A percentile compares a stretch with the other conserved stretches of the same genome.
phyloP scores from a whole-genome alignment of 2,797 vertebrate species.

The Crenichthys baileyi region DNA sequence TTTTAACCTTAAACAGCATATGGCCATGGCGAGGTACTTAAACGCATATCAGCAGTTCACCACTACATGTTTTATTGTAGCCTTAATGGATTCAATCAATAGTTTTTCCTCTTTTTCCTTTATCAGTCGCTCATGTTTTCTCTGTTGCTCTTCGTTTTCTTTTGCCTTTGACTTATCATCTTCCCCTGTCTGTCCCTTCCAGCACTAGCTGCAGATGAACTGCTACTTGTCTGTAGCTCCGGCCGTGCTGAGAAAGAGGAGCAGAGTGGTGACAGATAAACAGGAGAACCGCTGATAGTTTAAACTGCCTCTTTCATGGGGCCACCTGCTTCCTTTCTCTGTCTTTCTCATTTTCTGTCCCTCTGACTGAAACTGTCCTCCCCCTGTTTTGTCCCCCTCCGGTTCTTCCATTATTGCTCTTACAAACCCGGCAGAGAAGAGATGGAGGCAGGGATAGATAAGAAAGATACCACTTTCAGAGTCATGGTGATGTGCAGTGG shows the following conservation, averaged over 20 bases:
- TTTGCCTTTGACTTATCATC: conserved; percentile 28
- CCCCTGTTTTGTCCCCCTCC: conserved; percentile 6
- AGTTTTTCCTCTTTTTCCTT: conserved; percentile 48
- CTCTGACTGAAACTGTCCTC: conserved; percentile 31
- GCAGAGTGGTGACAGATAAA: conserved; percentile 52
- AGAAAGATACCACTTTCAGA: conserved; percentile 44
- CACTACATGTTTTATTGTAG: conserved; percentile 32
- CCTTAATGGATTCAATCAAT: conserved; percentile 64
- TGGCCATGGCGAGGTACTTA: background rate
- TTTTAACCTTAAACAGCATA: conserved; percentile 1
- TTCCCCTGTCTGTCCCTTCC: conserved; percentile 31
- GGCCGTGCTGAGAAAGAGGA: conserved; percentile 36
- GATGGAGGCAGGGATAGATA: conserved; percentile 35
- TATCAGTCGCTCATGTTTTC: conserved; percentile 16
- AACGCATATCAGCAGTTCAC: conserved; percentile 29
- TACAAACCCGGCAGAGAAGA: conserved; percentile 47
- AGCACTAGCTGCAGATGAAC: conserved; percentile 57
- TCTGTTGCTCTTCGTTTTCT: conserved; percentile 18
- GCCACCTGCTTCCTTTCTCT: conserved; percentile 41
- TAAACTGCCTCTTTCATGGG: conserved; percentile 50
- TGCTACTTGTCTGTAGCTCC: conserved; percentile 39
- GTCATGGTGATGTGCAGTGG: conserved; percentile 38
- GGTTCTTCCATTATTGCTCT: conserved; percentile 35
- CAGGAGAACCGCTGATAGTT: conserved; percentile 38
- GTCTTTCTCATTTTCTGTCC: conserved; percentile 11